Base-by-base conservation (phyloP, 2,888 invertebrate species). In the Pheosia tremula region DNA sequence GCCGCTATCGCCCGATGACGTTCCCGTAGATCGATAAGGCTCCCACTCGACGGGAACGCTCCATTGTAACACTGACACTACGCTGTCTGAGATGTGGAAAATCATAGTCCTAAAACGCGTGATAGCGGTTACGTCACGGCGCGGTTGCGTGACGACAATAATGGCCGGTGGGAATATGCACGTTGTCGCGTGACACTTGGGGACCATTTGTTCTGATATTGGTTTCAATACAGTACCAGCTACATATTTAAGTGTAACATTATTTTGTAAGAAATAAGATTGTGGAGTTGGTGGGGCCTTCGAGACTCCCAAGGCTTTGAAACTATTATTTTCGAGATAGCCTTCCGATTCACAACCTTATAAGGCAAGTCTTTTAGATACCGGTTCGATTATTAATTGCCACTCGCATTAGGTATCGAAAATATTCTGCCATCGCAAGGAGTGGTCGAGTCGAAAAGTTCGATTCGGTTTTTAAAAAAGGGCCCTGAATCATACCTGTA, bases 21-120 rank as follows among this genome's bases (percentile, higher is more conserved):
- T 90, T 86, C 91, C 88, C 80, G 88, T 87, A 91, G 91, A 93
- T 93, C 92, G 93, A 93, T 93, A 93, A 93, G 92, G 89, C 86
- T 87, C 87, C 87, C 87, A 88, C 91, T 91, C 89, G 86, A 87
- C 90, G 89, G 88, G 90, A 90, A 89, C 87, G 86, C 83, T 88
- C 91, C 79, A 91, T 93, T 93, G 93, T 93, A 87, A 85, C 83
- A 85, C 86, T 90, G 91, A 90, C 92, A 90, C 89, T 87, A 85
- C 85, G 82, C 84, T 86, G 88, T 89, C 89, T 90, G 88, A 91
- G 91, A 91, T 88, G 91, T 89, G 89, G 90, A 90, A 89, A 89
- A 88, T 85, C 86, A 88, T 82, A 85, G 87, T 83, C 90, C 91
- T 89, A 90, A 88, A 90, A 86, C 79, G 72, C 79, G 79, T 83